Conservation (phyloP, 2,797 vertebrate species). For the Anomalospiza imberbis region DNA sequence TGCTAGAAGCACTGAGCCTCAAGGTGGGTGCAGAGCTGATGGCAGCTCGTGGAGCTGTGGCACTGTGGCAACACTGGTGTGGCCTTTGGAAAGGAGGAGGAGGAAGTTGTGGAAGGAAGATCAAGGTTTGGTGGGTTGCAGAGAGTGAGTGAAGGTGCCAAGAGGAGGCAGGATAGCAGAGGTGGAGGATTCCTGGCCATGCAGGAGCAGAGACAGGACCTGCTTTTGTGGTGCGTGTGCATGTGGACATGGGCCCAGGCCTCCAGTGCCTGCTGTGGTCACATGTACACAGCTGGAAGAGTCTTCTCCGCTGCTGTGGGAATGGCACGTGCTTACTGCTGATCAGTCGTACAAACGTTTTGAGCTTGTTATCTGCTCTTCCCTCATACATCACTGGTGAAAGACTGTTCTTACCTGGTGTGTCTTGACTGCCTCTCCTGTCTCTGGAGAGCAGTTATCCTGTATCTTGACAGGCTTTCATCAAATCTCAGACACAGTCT, state of each 20-base stretch:
- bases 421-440: background rate
- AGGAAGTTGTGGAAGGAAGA: background rate
- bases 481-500: background rate
- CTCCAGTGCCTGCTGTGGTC: background rate
- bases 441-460: background rate
- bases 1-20: background rate
- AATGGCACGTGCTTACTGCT: background rate
- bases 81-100: background rate
- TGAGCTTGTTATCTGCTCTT: background rate
- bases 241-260: rapidly evolving
- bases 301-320: background rate
- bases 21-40: background rate
- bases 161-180: background rate
- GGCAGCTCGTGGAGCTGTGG: background rate
- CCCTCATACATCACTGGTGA: background rate
- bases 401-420: background rate
- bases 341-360: background rate
- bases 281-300: background rate
- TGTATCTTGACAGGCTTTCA: background rate
- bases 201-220: background rate
- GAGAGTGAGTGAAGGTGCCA: background rate
- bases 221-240: rapidly evolving
- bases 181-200: background rate
- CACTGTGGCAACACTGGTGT: rapidly evolving
- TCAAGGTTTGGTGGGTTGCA: rapidly evolving